A percentile compares a stretch with the other conserved stretches of the same genome.
phyloP scores from a whole-genome alignment of 2,113 vertebrate species.

The Paraplagusia blochii region DNA sequence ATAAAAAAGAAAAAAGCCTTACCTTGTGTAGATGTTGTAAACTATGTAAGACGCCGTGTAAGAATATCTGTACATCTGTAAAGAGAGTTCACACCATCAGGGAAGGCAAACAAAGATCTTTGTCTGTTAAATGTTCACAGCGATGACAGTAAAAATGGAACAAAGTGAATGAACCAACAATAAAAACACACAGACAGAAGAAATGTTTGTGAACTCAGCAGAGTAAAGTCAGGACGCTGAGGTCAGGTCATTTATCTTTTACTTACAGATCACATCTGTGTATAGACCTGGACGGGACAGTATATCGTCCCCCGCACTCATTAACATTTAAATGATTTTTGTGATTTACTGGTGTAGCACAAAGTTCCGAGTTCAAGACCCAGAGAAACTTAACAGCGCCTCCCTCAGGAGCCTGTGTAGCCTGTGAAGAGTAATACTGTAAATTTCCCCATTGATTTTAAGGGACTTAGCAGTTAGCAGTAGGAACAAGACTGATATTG shows the following conservation, averaged over 20 bases:
- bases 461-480: too few relatives aligned
- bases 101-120: conserved; percentile 13
- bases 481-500: neutral
- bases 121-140: neutral
- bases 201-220: neutral
- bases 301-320: too few relatives aligned
- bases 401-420: too few relatives aligned
- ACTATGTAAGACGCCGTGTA: conserved; percentile 91
- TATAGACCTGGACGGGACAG: too few relatives aligned
- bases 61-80: conserved; percentile 89
- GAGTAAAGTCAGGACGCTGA: neutral
- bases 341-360: too few relatives aligned
- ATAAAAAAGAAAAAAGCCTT: neutral
- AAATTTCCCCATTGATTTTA: neutral
- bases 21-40: conserved; percentile 92
- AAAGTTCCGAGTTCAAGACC: too few relatives aligned
- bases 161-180: neutral
- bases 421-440: neutral
- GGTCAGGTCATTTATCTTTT: too few relatives aligned
- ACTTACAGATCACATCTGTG: too few relatives aligned
- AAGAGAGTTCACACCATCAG: conserved; percentile 20
- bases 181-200: neutral
- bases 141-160: neutral
- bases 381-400: too few relatives aligned
- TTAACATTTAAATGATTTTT: too few relatives aligned